phyloP scores from a whole-genome alignment of 2,113 vertebrate genomes.

The Pelodiscus sinensis region DNA sequence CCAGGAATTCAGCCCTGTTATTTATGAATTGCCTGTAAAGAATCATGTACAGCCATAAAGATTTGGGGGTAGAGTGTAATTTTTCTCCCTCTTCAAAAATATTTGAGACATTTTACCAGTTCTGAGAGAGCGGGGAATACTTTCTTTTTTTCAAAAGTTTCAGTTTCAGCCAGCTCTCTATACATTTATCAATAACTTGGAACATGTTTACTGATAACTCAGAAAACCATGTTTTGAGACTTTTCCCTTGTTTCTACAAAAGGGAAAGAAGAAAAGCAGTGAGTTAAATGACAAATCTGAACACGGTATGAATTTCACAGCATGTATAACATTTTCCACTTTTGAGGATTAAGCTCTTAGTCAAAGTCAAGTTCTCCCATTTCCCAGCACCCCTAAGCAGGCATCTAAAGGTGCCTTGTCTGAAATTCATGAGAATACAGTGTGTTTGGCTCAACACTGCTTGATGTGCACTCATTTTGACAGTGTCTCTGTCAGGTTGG shows the following conservation, averaged over 20 bases:
- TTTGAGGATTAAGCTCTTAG: accelerated
- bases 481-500: neutral
- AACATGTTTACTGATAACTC: neutral
- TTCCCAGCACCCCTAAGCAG: neutral
- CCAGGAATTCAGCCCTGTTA: accelerated
- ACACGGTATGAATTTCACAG: neutral
- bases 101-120: neutral
- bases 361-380: neutral
- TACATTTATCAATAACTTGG: neutral
- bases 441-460: neutral
- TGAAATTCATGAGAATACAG: neutral
- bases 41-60: accelerated
- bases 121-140: too few species aligned
- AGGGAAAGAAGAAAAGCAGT: neutral
- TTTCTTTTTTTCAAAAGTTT: neutral
- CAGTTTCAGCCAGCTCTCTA: neutral
- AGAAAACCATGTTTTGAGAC: neutral
- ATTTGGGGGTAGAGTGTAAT: accelerated
- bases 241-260: neutral
- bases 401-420: neutral
- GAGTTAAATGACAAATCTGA: accelerated
- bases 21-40: neutral
- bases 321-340: neutral
- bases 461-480: neutral
- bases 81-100: neutral